These are phyloP conservation scores for Meteorus colon DNA, from an alignment of 2,888 invertebrate genomes.

Conservation along the genomic window DNA sequence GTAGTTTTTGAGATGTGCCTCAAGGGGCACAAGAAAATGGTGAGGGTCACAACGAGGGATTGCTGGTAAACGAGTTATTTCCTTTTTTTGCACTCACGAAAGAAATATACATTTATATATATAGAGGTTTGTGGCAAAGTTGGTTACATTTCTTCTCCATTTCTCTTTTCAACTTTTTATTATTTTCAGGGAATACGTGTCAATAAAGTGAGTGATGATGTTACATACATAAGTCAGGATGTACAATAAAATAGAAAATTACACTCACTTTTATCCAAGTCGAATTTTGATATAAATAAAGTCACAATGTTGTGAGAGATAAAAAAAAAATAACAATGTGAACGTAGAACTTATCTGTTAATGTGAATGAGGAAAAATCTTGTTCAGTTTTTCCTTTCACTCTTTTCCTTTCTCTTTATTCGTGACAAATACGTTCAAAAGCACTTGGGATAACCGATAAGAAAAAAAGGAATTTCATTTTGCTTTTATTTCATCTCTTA, in stretches of 20 bases:
- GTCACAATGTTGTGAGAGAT: background rate
- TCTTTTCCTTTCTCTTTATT: background rate
- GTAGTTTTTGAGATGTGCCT: background rate
- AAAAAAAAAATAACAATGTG: background rate
- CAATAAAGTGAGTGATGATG: constrained; percentile 2
- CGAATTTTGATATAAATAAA: background rate
- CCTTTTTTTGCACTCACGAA: background rate
- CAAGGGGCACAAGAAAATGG: background rate
- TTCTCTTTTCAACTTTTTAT: background rate
- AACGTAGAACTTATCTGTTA: background rate
- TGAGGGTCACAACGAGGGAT: constrained; percentile 1
- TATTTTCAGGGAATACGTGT: background rate
- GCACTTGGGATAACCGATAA: too few relatives aligned
- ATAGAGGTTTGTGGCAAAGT: background rate
- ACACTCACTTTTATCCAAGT: background rate
- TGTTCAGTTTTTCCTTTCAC: background rate
- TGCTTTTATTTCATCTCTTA: too few relatives aligned
- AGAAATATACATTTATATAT: background rate
- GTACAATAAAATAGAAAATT: background rate
- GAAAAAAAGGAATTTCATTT: too few relatives aligned
- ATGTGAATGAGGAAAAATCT: too few relatives aligned
- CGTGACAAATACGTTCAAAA: too few relatives aligned
- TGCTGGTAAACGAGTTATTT: constrained; percentile 11
- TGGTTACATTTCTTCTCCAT: background rate
- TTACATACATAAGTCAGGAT: background rate